Evolutionary conservation across 2,888 invertebrate species (phyloP).

Genomic region (Hymenopus coronatus): DNA sequence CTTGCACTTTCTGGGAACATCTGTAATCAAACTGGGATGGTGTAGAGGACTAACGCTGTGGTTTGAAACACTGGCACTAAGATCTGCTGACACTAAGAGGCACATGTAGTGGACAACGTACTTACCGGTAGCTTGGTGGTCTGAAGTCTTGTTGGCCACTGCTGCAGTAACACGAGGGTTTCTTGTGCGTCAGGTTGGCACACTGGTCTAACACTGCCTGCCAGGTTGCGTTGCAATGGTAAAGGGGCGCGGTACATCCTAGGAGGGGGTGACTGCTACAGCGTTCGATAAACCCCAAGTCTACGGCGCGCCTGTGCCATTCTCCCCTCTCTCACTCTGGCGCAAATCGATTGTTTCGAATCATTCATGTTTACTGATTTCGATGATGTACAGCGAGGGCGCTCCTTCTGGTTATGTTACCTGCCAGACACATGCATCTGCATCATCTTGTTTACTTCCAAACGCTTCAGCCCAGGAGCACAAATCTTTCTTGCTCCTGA

Average conservation of each 20-base stretch:
- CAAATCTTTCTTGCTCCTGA: background rate
- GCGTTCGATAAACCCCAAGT: background rate
- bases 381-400: background rate
- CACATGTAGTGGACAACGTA: background rate
- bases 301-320: background rate
- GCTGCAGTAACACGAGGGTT: background rate
- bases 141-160: background rate
- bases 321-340: background rate
- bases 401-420: background rate
- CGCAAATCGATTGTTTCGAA: background rate
- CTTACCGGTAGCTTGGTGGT: background rate
- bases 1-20: no score
- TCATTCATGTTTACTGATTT: background rate
- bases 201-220: background rate
- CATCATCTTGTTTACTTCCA: background rate
- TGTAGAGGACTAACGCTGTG: no score
- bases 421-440: background rate
- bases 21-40: no score
- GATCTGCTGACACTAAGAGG: background rate
- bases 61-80: no score
- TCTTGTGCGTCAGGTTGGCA: background rate
- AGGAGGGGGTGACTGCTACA: background rate
- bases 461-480: background rate
- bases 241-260: slow-evolving; percentile 3
- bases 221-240: background rate